Percentiles rank a stretch among this genome's conserved stretches.
Evolutionary conservation across 64 coral and sea anemone genomes (phyloP).

Genomic region (Pocillopora verrucosa): DNA sequence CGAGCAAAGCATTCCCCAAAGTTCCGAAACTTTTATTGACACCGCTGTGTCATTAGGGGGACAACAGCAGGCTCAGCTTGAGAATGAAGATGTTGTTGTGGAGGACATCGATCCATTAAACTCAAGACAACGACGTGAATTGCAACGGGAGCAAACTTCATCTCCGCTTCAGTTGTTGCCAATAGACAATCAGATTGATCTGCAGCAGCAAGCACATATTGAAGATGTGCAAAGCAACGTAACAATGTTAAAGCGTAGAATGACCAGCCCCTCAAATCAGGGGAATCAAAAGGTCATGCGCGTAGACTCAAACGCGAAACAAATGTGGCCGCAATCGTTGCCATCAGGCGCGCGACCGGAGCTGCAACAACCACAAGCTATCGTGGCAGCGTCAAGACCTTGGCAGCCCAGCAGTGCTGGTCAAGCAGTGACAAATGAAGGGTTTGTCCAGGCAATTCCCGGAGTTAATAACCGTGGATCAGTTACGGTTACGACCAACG

Average conservation of each 20-base stretch:
- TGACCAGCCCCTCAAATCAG: neutral
- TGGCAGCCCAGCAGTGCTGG: neutral
- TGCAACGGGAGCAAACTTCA: neutral
- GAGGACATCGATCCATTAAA: neutral
- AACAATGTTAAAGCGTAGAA: neutral
- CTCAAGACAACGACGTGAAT: conserved; percentile 16
- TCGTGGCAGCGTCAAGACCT: neutral
- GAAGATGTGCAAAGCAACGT: conserved; percentile 5
- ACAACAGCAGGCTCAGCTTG: conserved; percentile 10
- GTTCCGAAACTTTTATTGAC: neutral
- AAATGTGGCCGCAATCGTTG: conserved; percentile 4
- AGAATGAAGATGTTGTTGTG: neutral
- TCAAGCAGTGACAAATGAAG: conserved; percentile 4
- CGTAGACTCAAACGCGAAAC: neutral
- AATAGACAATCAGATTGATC: neutral
- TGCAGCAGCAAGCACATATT: conserved; percentile 14
- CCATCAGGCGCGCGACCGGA: neutral
- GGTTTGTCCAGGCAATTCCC: neutral
- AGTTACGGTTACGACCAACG: conserved; percentile 3
- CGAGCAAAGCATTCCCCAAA: neutral
- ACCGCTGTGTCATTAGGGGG: neutral
- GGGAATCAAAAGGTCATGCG: conserved; percentile 2
- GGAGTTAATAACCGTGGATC: neutral
- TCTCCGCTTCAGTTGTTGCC: conserved; percentile 1
- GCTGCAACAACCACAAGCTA: neutral